Base-by-base conservation (phyloP, 2,888 invertebrate genomes). In the Andrena chrysosceles region DNA sequence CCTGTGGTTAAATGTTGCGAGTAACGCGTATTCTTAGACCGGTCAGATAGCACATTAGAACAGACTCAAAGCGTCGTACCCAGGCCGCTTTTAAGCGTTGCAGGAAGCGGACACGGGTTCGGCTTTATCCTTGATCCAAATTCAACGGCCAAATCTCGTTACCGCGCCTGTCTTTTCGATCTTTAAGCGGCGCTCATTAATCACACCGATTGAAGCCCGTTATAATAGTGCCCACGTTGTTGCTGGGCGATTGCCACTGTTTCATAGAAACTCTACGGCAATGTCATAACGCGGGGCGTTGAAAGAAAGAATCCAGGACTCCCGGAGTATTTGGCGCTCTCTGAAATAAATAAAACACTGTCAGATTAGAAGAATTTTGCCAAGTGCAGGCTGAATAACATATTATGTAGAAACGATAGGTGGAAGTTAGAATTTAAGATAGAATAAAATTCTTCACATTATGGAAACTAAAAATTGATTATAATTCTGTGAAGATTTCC, bases 1-100 rank as follows among this genome's bases (percentile, higher is more conserved):
- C 89, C 83, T 69, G 59, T 8, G 77, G 78, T 73, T 83, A 84
- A 85, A 82, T 84, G 78, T 87, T 88, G 76, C 77, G 73, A 70
- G 82, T 66, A 70, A 77, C 77, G 82, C 63, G 72, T 88, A 89
- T 88, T 88, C 84, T 89, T 87, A 87, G 87, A 87, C 79, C 77
- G 63, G 33, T 56, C 71, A 52, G 85, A 77, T 77, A 76, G 29
- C 62, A 60, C 79, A 83, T 86, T 73, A 42, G 54, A 79, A 75
- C 73, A 78, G 82, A 83, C 74, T 71, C 49, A 54, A 42, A 42
- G 48, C 62, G 42, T 42, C 31, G 49, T 48, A 59, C 33, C 54
- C 20, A 2, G 10, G 29, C 42, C 52, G 63, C 42, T 48, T 59
- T 71, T 35, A 59, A 83, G 60, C 60, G 42, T 56, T 56, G 49